Base-by-base conservation (phyloP, 2,113 vertebrate species). In the Bufo gargarizans region DNA sequence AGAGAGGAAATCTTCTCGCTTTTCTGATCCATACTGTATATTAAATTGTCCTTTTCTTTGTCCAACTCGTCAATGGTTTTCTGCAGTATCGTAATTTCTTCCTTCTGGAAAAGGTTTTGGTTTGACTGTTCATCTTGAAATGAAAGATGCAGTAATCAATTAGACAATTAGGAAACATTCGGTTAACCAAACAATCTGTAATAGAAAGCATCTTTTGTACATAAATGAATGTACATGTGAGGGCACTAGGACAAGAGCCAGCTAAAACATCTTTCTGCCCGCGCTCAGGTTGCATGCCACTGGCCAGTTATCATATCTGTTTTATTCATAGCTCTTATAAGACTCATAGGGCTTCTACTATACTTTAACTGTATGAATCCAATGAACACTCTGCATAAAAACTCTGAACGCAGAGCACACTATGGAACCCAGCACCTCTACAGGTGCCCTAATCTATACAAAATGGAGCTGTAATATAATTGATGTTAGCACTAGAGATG, bases 21-120 rank as follows among this genome's bases (percentile, higher is more conserved):
- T 90, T 93, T 95, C 91, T 94, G 92, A 91, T 96, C 95, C 90
- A 96, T 65, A 77, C 88, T 92, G 33, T 91, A 91, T 92, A 95
- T 93, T 47, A 97, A 92, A 77, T 90, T 90, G 72, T 94, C 91
- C 71, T 94, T 96, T 84, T 94, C 92, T 90, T 93, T 92, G 85
- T 91, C 91, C 88, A 95, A 81, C 61, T 96, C 93, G 10, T 89
- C 89, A 86, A 95, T 55, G 20, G 91, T 93, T 89, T 90, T 91
- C 90, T 94, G 93, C 89, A 96, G 92, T 84, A 90, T 88, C 90
- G 74, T 89, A 76, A 96, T 92, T 87, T 96, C 94, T 87, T 96
- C 93, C 90, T 93, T 91, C 14, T 95, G 93, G 50, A 85, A 87
- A 77, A 90, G 85, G 84, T 84, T 91, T 90, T 94, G 93, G 89